These are phyloP conservation scores for Siniperca obscura DNA, from an alignment of 2,797 vertebrate genomes.

Conservation along the genomic window DNA sequence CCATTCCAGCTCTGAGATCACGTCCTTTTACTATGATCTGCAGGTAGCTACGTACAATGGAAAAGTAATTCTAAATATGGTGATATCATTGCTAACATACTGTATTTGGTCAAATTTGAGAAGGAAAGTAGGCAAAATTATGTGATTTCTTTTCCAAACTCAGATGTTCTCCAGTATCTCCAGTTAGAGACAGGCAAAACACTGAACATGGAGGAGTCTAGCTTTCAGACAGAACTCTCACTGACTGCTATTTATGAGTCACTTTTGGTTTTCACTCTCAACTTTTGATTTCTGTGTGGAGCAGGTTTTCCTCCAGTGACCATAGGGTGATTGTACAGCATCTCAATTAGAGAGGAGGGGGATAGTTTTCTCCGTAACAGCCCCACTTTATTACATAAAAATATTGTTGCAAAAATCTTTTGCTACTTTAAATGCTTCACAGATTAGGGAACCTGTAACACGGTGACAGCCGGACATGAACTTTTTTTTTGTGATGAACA, in stretches of 20 bases:
- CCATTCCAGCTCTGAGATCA: slow-evolving; percentile 99
- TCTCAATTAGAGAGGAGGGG: slow-evolving; percentile 26
- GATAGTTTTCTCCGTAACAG: background rate
- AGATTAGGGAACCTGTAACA: background rate
- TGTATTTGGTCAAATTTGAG: background rate
- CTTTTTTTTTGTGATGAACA: slow-evolving; percentile 15
- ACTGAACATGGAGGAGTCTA: background rate
- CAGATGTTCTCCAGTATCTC: background rate
- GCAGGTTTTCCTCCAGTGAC: slow-evolving; percentile 37
- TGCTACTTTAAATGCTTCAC: slow-evolving; percentile 7
- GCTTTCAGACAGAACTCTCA: background rate
- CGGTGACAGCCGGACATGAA: background rate
- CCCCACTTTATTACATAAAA: slow-evolving; percentile 12
- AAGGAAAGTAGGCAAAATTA: background rate
- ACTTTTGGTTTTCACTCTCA: background rate
- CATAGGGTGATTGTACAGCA: slow-evolving; percentile 9
- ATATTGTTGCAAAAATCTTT: background rate
- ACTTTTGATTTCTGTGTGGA: slow-evolving; percentile 22
- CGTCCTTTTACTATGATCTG: slow-evolving; percentile 97
- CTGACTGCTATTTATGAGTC: slow-evolving; percentile 14
- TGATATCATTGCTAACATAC: background rate
- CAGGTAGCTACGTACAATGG: slow-evolving; percentile 64
- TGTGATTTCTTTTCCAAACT: background rate
- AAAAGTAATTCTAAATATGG: background rate
- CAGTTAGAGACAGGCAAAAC: background rate